Percentiles rank a stretch among this genome's conserved stretches.
Evolutionary conservation across 1,140 invertebrate genomes (phyloP).

Genomic region (Triops cancriformis): DNA sequence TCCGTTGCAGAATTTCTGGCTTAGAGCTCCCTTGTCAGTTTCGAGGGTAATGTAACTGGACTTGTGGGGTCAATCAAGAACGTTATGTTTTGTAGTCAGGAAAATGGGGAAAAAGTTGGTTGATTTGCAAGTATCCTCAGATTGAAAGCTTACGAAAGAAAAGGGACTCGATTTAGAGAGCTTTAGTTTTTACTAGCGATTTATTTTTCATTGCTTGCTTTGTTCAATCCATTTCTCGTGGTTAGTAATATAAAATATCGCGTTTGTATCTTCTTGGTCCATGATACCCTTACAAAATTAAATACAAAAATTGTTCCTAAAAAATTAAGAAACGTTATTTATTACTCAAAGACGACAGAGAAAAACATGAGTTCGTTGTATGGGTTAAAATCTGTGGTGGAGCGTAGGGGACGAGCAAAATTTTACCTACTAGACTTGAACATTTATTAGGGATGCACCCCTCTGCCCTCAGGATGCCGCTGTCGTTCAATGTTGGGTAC

Average conservation of each 20-base stretch:
- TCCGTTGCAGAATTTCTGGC: too few species aligned
- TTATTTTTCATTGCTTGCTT: not conserved
- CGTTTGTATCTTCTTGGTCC: not conserved
- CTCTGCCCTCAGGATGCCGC: too few species aligned
- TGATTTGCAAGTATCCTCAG: not conserved
- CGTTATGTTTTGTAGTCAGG: too few species aligned
- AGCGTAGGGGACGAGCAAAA: too few species aligned
- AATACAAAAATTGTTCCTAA: not conserved
- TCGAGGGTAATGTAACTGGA: too few species aligned
- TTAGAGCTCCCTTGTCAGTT: too few species aligned
- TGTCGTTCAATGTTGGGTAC: too few species aligned
- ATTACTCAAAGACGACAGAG: not conserved
- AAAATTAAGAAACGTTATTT: not conserved
- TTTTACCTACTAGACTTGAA: too few species aligned
- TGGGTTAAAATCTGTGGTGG: too few species aligned
- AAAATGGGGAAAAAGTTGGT: not conserved
- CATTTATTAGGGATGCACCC: too few species aligned
- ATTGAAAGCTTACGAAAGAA: not conserved
- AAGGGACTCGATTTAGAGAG: not conserved
- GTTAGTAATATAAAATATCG: not conserved
- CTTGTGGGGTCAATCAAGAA: too few species aligned
- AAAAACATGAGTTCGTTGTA: too few species aligned
- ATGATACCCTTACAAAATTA: not conserved
- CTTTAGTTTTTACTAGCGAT: constrained; percentile 6
- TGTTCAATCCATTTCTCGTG: not conserved